Conservation (phyloP, 1,140 invertebrate genomes). For the Bombus pyrosoma region DNA sequence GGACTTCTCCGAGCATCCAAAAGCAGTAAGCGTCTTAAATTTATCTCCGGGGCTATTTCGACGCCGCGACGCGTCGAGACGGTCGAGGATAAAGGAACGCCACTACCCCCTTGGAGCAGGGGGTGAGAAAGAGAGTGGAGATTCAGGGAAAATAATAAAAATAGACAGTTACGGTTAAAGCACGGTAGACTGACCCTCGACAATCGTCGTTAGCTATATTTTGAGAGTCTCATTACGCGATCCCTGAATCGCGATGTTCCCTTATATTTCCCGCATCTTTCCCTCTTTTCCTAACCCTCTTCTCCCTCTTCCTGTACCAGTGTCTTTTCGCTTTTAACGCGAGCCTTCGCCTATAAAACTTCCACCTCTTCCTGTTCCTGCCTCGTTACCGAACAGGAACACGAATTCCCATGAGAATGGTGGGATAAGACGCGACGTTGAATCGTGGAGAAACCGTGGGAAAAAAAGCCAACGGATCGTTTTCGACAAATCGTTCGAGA, state of each 20-base stretch:
- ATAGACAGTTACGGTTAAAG: slow-evolving; percentile 78
- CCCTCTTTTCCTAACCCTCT: background rate
- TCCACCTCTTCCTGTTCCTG: slow-evolving; percentile 72
- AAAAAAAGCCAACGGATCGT: slow-evolving; percentile 24
- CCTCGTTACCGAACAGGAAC: slow-evolving; percentile 68
- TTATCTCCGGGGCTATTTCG: slow-evolving; percentile 77
- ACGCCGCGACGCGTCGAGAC: slow-evolving; percentile 58
- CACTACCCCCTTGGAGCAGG: background rate
- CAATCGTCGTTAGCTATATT: slow-evolving; percentile 79
- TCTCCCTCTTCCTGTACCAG: background rate
- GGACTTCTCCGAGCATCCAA: slow-evolving; percentile 75
- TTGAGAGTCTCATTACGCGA: slow-evolving; percentile 79
- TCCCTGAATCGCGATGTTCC: slow-evolving; percentile 72
- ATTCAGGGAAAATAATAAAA: slow-evolving; percentile 77
- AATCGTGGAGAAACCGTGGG: background rate
- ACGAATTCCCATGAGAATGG: slow-evolving; percentile 42
- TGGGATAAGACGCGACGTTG: slow-evolving; percentile 32
- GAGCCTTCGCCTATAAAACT: slow-evolving; percentile 76
- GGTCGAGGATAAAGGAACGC: slow-evolving; percentile 54
- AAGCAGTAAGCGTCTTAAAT: slow-evolving; percentile 80
- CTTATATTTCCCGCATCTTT: slow-evolving; percentile 67
- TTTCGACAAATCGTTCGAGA: slow-evolving; percentile 37
- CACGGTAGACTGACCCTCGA: slow-evolving; percentile 80
- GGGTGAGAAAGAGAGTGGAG: background rate
- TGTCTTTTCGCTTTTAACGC: slow-evolving; percentile 56